Evolutionary conservation across 92 coral and sea anemone genomes (phyloP).

Genomic region (Hydrozoanthus gracilis): DNA sequence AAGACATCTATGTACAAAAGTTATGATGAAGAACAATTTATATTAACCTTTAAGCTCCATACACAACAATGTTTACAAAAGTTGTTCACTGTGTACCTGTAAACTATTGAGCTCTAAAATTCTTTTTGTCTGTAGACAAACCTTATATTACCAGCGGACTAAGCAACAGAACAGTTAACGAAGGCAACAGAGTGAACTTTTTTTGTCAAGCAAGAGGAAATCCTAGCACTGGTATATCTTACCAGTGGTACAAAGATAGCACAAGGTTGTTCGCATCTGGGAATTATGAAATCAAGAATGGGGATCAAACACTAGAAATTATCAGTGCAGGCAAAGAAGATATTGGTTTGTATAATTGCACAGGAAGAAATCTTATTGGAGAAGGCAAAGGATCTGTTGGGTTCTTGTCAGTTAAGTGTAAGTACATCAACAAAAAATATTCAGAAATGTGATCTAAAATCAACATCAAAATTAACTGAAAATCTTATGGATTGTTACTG

Average conservation of each 20-base stretch:
- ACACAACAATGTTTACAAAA: not conserved
- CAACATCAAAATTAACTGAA: no score
- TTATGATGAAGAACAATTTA: not conserved
- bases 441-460: no score
- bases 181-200: constrained; percentile 3
- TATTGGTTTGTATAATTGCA: constrained; percentile 23
- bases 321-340: constrained; percentile 28
- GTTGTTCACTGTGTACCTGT: not conserved
- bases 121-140: not conserved
- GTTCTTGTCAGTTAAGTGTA: constrained; percentile 20
- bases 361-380: constrained; percentile 1
- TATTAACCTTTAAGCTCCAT: not conserved
- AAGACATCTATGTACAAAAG: no score
- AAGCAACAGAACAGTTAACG: not conserved
- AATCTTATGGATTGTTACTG: no score
- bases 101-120: not conserved
- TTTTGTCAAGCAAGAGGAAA: constrained; percentile 3
- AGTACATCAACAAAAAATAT: not conserved
- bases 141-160: not conserved
- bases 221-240: not conserved
- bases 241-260: constrained; percentile 13
- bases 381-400: constrained; percentile 16
- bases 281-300: constrained; percentile 10
- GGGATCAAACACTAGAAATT: not conserved
- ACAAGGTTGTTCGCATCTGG: not conserved